Percentiles rank a stretch among this genome's conserved stretches.
Evolutionary conservation across 2,113 vertebrate species (phyloP).

Genomic region (Asarcornis scutulata): DNA sequence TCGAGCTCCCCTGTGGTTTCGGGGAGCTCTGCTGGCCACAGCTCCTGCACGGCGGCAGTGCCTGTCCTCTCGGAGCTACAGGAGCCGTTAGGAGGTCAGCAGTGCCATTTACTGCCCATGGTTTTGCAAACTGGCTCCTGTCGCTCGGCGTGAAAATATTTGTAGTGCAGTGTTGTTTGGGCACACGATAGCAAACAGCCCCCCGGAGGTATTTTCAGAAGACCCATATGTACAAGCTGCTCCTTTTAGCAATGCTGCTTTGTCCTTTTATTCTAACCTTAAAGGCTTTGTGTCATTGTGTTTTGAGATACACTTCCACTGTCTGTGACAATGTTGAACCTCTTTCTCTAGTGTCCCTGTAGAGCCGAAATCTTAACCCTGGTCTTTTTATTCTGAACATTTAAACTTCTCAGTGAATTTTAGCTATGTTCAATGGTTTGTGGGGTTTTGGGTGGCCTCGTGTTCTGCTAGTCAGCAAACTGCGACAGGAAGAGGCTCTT

Average conservation of each 20-base stretch:
- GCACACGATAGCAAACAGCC: neutral
- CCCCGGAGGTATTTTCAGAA: neutral
- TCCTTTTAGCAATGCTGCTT: accelerated
- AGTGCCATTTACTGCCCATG: neutral
- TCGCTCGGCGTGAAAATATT: accelerated
- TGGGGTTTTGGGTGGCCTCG: accelerated
- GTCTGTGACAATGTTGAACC: neutral
- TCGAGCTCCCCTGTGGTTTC: accelerated
- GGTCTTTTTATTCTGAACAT: accelerated
- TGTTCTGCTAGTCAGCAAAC: neutral
- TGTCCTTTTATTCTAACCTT: too few relatives aligned
- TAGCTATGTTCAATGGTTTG: neutral
- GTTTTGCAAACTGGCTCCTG: too few relatives aligned
- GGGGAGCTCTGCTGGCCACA: neutral
- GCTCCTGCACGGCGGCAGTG: accelerated
- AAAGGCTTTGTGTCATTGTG: accelerated
- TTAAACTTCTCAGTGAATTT: neutral
- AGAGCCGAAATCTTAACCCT: neutral
- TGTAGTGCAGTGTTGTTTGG: too few relatives aligned
- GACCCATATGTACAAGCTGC: accelerated
- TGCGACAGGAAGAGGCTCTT: neutral
- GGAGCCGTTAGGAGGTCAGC: neutral
- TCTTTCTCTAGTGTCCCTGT: accelerated
- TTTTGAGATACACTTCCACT: accelerated
- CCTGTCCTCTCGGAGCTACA: accelerated